phyloP scores from a whole-genome alignment of 1,140 invertebrate genomes.

The Magallana ariakensis region DNA sequence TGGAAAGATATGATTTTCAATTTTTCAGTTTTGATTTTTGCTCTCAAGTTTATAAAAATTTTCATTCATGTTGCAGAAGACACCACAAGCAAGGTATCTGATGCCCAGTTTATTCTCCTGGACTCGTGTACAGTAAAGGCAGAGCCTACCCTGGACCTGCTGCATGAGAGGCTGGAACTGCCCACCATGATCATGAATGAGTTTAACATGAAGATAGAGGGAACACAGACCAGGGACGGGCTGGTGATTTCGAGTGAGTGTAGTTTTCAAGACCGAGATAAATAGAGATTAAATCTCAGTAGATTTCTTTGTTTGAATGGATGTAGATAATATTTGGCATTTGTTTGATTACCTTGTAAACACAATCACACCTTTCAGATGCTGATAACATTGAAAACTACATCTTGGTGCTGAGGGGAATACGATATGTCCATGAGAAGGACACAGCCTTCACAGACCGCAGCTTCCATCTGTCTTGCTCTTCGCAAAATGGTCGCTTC shows the following conservation, averaged over 20 bases:
- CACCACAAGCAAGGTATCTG: constrained; percentile 46
- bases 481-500: constrained; percentile 94
- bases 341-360: no score
- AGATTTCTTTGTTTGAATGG: no score
- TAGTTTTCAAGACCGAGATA: not conserved
- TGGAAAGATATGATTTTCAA: no score
- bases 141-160: constrained; percentile 95
- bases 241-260: constrained; percentile 86
- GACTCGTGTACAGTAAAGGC: constrained; percentile 95
- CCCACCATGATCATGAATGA: constrained; percentile 87
- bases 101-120: constrained; percentile 77
- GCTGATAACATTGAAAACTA: constrained; percentile 92
- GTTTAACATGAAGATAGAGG: constrained; percentile 84
- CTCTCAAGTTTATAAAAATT: no score
- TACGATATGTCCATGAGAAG: constrained; percentile 94
- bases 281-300: no score
- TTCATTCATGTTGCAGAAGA: constrained; percentile 54
- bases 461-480: constrained; percentile 95
- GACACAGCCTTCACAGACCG: constrained; percentile 93
- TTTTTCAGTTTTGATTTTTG: no score
- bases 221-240: constrained; percentile 85
- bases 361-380: constrained; percentile 76
- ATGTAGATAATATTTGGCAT: no score
- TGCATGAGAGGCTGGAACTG: constrained; percentile 92
- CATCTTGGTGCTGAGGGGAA: constrained; percentile 89